Base-by-base conservation (phyloP, 2,888 invertebrate species). In the Phasia obesa region DNA sequence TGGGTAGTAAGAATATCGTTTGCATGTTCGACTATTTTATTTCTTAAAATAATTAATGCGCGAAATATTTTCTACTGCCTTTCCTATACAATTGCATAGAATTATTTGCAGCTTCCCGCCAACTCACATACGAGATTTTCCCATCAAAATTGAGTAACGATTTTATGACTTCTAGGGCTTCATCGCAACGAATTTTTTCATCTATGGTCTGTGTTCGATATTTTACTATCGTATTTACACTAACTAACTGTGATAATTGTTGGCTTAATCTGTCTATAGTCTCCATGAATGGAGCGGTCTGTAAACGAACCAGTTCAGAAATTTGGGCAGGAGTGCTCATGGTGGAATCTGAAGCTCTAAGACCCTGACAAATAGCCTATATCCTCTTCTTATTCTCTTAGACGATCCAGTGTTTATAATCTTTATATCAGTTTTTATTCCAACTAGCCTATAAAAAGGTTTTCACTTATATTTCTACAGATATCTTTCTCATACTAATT, bases 91-190 rank as follows among this genome's bases (percentile, higher is more conserved):
- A 65, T 13, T 35, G 64, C 53, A 80, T 80, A 5, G 75, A 79
- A 65, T 79, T 80, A 21, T 65, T 25, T 23, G 84, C 79, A 13
- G 64, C 78, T 53, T 84, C 62, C 13, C 84, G 69, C 81, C 78
- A 81, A 51, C 71, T 59, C 5, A 82, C 78, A 60, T 76, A 80
- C 15, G 65, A 23, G n/a, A n/a, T 59, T 51, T 51, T 21, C 13
- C 51, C 25, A 55, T 17, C 17, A 60, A 80, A 74, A 17, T 69
- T 47, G 17, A 53, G 62, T 47, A 81, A 35, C 2, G 67, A 75
- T 62, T 75, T 81, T 59, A 25, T 4, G 15, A 53, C 44, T 1
- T 42, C 42, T 4, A 42, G 13, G 5, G 6, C 44, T 44, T 44
- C 44, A 44, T 17, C 44, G 17, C 44, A 44, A 44, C 44, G 44